Evolutionary conservation across 2,888 invertebrate genomes (phyloP), one percentile per base, ranked within the genome.

Genomic region (Bhutanitis thaidina): DNA sequence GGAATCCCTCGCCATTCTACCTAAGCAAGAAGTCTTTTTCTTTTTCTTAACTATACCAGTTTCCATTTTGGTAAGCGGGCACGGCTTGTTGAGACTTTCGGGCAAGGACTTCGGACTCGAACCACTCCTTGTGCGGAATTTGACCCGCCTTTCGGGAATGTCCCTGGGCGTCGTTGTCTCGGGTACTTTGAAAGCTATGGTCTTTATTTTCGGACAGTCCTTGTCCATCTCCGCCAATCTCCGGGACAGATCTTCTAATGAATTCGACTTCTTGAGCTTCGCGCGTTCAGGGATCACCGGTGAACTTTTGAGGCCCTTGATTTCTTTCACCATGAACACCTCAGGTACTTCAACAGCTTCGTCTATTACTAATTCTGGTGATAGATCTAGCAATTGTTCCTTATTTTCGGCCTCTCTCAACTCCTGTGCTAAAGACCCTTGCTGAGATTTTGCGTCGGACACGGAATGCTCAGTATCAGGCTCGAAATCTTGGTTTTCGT

Each of bases 31-130:
- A 0, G 87, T 80, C 10, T 80, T 88, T 52, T 84, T 85, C 61
- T 83, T 88, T 60, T 85, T 87, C 51, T 80, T 87, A 0, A 59
- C 67, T 9, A 80, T 30, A 10, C 79, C 65, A 0, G 75, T 64
- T 0, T 83, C 83, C 68, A 86, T 72, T 68, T 84, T 87, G 0
- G 72, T 39, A 7, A 88, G 48, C 0, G 86, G 84, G 12, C 77
- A 80, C 0, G 84, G 85, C 37, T 84, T 87, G 49, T 82, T 86
- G 12, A 89, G 54, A 32, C 80, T 77, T 32, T 90, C 90, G 0
- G 89, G 89, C n/a, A 90, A 57, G 0, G 87, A 86, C 69, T 90
- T 90, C 0, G 90, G 90, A 55, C 89, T 90, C 0, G 85, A 82
- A 0, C 89, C 87, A 13, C 80, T 82, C 35, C 86, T 61, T 0